Evolutionary conservation across 2,888 invertebrate species (phyloP), one percentile per base, ranked within the genome.

Genomic region (Cyclophora albipunctata): DNA sequence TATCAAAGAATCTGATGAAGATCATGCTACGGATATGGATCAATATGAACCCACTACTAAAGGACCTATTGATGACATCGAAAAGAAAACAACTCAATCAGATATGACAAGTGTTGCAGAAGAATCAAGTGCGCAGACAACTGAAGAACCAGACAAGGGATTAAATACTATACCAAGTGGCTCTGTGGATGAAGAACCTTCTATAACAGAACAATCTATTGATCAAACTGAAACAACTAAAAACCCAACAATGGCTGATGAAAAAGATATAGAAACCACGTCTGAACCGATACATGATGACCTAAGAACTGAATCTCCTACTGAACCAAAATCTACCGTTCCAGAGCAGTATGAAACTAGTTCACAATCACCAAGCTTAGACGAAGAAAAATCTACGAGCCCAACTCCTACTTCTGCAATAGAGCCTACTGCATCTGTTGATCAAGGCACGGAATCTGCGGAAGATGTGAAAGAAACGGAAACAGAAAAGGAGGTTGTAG

Each of bases 101-200:
- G 46, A 46, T 43, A 43, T 20, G 3, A 34, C 46, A 33, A 46
- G 20, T 40, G 7, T 20, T 40, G 40, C 33, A 7, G 43, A 43
- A 6, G 34, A 49, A 49, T 58, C 57, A 4, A 53, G 7, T 52
- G 51, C 59, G 43, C 34, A 50, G 5, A 67, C 64, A 40, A 72
- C 73, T 46, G 58, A 58, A 20, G 69, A 66, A 64, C 75, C 80
- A 42, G 77, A 81, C 51, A 79, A 69, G 55, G 75, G 72, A 53
- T 59, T 77, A 46, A 79, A 80, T 53, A 78, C 78, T 45, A 78
- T 79, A 45, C 75, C 78, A 20, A 73, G 68, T 59, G 69, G 64
- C 46, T 54, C 53, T 5, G 48, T 62, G 42, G 69, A 77, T 47
- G 70, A 73, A 49, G 67, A 64, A 49, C 57, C 49, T 46, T 59